Base-by-base conservation (phyloP, 2,888 invertebrate genomes). In the Eupithecia subfuscata region DNA sequence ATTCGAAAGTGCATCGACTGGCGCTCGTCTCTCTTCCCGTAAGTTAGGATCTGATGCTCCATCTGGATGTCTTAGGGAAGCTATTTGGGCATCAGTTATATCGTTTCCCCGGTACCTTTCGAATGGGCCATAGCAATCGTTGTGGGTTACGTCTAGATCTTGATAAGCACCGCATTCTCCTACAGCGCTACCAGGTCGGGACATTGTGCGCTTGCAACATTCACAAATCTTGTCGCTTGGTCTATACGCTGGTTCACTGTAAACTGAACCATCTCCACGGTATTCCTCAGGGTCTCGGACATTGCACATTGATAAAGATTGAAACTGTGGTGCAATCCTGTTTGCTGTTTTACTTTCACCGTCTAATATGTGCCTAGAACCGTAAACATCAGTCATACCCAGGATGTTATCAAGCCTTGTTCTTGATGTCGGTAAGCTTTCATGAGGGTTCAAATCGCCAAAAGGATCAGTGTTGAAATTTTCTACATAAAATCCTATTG, bases 1-100 rank as follows among this genome's bases (percentile, higher is more conserved):
- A 77, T 89, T 94, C 2, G 96, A 95, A n/a, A 96, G 95, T 14
- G 96, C 96, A 8, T 96, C 96, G 78, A 95, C 96, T 1, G 96
- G 96, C 81, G 96, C 89, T 84, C 96, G 95, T 83, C 95, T 95
- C 89, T 96, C 96, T 89, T 97, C 97, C 75, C 96, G 95, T 84
- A 98, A 95, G 93, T 98, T 98, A 25, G 98, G 98, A 95, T 98
- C 98, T 37, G 98, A 98, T 71, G 98, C 98, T 69, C 98, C 98
- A 85, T 98, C 98, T 8, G 98, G 98, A 93, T 98, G 98, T 80
- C 98, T 96, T 72, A 98, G 90, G 77, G 97, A 96, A 52, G 97
- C 97, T 86, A 96, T 96, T 81, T 96, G 95, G 18, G 94, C 92
- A 80, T 95, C 95, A 70, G 95, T 92, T 74, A 93, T 92, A 73